A percentile compares a stretch with the other conserved stretches of the same genome.
These are phyloP conservation scores for Epinotia brunnichana DNA, from an alignment of 2,888 invertebrate genomes.

Conservation along the genomic window DNA sequence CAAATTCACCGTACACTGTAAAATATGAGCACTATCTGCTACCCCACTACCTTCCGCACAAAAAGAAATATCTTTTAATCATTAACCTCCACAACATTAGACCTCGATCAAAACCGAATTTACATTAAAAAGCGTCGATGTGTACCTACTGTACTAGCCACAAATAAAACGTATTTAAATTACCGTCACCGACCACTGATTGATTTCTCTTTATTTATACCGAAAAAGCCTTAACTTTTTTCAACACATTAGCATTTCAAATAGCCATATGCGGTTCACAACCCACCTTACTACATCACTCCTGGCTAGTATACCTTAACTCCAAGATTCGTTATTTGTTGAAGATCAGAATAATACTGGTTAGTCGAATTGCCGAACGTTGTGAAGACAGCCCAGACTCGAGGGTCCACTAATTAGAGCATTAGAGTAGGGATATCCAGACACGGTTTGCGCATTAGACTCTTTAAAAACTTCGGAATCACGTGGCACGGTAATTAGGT, in stretches of 20 bases:
- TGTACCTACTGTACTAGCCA: slow-evolving; percentile 12
- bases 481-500: slow-evolving; percentile 80
- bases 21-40: neutral
- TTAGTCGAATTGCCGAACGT: neutral
- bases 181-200: slow-evolving; percentile 24
- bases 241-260: slow-evolving; percentile 58
- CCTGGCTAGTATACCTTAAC: neutral
- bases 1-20: neutral
- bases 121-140: slow-evolving; percentile 20
- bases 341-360: neutral
- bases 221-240: slow-evolving; percentile 49
- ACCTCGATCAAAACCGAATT: slow-evolving; percentile 17
- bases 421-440: slow-evolving; percentile 79
- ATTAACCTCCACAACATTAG: slow-evolving; percentile 23
- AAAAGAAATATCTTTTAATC: slow-evolving; percentile 17
- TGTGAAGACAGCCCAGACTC: slow-evolving; percentile 42
- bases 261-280: slow-evolving; percentile 46
- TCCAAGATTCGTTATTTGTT: neutral
- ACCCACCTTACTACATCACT: neutral
- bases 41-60: neutral
- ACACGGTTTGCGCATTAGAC: slow-evolving; percentile 82
- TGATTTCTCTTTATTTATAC: slow-evolving; percentile 35
- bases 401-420: slow-evolving; percentile 66
- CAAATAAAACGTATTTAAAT: slow-evolving; percentile 33
- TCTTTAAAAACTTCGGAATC: slow-evolving; percentile 70